phyloP scores from a whole-genome alignment of 2,113 vertebrate genomes.

The Isurus oxyrinchus region DNA sequence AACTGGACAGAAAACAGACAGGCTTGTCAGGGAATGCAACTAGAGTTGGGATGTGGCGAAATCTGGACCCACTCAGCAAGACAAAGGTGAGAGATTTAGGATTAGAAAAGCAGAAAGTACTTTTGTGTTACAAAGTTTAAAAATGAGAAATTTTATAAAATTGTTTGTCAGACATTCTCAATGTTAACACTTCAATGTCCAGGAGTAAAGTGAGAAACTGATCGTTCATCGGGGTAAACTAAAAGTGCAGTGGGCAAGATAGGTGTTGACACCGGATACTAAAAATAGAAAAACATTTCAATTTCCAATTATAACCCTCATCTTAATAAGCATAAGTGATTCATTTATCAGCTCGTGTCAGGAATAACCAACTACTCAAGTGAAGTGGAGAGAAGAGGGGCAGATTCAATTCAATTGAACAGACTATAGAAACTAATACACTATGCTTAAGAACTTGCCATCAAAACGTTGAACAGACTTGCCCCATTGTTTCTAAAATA shows the following conservation, averaged over 20 bases:
- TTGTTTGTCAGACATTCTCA: not conserved
- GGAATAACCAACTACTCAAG: not conserved
- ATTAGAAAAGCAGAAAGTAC: not conserved
- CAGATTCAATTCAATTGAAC: not conserved
- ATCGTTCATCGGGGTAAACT: not conserved
- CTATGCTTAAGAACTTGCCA: not conserved
- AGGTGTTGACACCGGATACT: not conserved
- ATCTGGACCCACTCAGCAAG: not conserved
- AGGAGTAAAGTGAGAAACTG: not conserved
- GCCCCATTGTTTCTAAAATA: not conserved
- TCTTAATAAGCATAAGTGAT: not conserved
- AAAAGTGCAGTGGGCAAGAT: not conserved
- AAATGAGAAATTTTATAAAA: not conserved
- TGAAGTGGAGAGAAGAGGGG: not conserved
- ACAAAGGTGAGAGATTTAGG: not conserved
- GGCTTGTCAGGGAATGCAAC: not conserved
- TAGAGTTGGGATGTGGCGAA: not conserved
- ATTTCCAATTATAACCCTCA: not conserved
- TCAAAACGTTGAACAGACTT: not conserved
- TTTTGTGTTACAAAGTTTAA: not conserved
- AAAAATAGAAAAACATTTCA: constrained; percentile 4
- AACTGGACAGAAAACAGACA: not conserved
- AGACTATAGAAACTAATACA: not conserved
- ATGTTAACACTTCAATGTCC: not conserved
- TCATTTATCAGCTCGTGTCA: not conserved